Percentiles rank a stretch among this genome's conserved stretches.
phyloP scores from a whole-genome alignment of 2,113 vertebrate species.

The Psittacula cyanocephala region DNA sequence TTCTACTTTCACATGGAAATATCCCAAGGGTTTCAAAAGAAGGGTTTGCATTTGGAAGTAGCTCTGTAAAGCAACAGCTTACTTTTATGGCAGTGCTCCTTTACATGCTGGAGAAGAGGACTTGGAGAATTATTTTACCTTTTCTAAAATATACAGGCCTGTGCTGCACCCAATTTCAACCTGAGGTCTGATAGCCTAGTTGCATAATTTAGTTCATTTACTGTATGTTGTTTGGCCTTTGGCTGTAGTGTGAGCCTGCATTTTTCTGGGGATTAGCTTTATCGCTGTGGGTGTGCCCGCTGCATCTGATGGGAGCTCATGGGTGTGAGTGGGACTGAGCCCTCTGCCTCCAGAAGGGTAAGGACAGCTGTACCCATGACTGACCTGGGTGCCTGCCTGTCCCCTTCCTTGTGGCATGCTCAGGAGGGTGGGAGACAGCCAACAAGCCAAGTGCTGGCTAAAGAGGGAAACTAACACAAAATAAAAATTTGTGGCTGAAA shows the following conservation, averaged over 20 bases:
- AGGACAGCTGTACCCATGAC: neutral
- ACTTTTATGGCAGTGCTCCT: neutral
- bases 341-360: neutral
- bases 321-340: accelerated
- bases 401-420: neutral
- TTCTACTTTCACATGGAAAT: neutral
- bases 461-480: no score
- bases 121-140: neutral
- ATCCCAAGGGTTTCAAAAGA: neutral
- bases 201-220: neutral
- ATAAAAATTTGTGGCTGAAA: neutral
- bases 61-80: neutral
- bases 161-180: accelerated
- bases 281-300: neutral
- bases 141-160: neutral
- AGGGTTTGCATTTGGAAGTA: neutral
- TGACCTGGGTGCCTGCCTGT: accelerated
- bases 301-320: neutral
- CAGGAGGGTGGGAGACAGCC: accelerated
- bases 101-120: neutral
- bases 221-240: accelerated
- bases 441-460: neutral
- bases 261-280: neutral
- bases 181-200: neutral
- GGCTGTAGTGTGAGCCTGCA: accelerated